Evolutionary conservation across 2,113 vertebrate genomes (phyloP).

Genomic region (Taxidea taxus): DNA sequence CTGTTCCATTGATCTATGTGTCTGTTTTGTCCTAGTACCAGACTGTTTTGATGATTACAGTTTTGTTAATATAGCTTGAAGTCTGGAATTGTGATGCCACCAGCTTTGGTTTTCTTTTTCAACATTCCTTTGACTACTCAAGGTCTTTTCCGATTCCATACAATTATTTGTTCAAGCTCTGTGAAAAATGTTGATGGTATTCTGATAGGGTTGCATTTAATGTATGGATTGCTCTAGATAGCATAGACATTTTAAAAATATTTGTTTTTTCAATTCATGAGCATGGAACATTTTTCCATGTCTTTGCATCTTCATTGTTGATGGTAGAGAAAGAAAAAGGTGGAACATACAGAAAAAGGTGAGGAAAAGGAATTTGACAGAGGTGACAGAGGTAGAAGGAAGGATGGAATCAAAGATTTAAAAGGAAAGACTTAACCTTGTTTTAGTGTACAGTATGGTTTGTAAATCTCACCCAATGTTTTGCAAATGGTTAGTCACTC

Average conservation of each 20-base stretch:
- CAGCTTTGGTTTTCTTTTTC: background rate
- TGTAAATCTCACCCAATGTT: background rate
- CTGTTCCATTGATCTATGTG: too few relatives aligned
- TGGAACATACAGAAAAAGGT: background rate
- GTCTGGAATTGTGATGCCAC: background rate
- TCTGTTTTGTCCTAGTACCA: too few relatives aligned
- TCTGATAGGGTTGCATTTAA: too few relatives aligned
- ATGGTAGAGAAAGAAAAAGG: background rate
- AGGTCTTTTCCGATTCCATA: background rate
- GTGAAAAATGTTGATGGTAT: too few relatives aligned
- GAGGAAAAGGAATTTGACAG: background rate
- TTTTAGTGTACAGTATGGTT: background rate
- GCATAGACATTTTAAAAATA: background rate
- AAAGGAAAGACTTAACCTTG: background rate
- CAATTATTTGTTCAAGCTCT: background rate
- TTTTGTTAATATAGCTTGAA: background rate
- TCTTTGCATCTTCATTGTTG: background rate
- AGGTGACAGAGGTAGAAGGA: background rate
- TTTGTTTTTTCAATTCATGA: background rate
- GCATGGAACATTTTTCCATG: background rate
- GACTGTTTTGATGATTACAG: background rate
- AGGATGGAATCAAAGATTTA: background rate
- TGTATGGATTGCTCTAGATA: too few relatives aligned
- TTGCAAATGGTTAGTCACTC: background rate
- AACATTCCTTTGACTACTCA: background rate